Conservation (phyloP, 2,113 vertebrate genomes). For the Microcebus ravelobensis region DNA sequence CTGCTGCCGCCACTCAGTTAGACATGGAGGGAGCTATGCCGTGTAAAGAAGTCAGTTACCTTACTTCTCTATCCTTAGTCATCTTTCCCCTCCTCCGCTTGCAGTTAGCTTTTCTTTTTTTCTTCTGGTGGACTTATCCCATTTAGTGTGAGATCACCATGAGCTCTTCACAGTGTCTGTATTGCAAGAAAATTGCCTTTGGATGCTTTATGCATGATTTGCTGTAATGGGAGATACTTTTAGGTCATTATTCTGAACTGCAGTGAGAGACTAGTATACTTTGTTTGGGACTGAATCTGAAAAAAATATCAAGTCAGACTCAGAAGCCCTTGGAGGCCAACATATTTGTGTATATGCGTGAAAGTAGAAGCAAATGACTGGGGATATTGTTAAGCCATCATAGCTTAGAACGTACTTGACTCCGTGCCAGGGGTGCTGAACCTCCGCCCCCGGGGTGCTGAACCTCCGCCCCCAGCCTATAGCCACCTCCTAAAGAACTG, state of each 20-base stretch:
- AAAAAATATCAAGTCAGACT: constrained; percentile 35
- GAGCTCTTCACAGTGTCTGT: neutral
- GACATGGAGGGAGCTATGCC: neutral
- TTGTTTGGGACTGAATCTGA: constrained; percentile 46
- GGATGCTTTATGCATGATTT: constrained; percentile 16
- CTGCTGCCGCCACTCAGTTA: neutral
- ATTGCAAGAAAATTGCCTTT: constrained; percentile 38
- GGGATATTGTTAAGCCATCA: constrained; percentile 49
- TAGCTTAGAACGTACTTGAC: neutral
- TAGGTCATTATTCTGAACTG: constrained; percentile 25
- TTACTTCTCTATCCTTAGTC: neutral
- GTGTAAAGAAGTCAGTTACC: neutral
- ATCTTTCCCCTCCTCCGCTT: neutral
- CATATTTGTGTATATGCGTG: constrained; percentile 24
- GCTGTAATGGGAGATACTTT: constrained; percentile 4
- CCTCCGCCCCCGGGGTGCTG: neutral
- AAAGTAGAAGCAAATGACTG: constrained; percentile 42
- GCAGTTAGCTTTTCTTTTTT: neutral
- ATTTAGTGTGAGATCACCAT: neutral
- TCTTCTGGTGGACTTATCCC: neutral
- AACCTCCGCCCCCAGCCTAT: neutral
- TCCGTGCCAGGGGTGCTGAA: neutral
- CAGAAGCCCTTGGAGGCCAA: neutral
- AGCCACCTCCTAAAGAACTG: constrained; percentile 48
- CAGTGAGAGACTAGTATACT: neutral